Conservation (phyloP, 2,888 invertebrate species). For the Ormyrus labotus region DNA sequence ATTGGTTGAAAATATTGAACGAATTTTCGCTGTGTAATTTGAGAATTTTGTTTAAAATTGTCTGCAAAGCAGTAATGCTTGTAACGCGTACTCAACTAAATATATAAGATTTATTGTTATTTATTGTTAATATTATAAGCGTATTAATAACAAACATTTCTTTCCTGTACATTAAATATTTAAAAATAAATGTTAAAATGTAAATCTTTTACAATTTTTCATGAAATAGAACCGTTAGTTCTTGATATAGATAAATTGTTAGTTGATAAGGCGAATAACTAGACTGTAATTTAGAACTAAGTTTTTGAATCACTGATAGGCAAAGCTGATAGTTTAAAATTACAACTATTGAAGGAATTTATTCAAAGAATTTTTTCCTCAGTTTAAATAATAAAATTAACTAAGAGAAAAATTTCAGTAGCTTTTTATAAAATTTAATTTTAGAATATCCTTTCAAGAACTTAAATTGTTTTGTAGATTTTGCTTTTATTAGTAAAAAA, state of each 20-base stretch:
- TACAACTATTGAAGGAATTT: neutral
- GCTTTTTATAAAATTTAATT: neutral
- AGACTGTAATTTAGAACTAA: conserved; percentile 14
- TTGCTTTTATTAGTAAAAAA: neutral
- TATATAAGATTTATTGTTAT: too few relatives aligned
- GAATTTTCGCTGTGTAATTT: too few relatives aligned
- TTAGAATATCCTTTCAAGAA: neutral
- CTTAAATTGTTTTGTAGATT: neutral
- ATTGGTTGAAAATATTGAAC: too few relatives aligned
- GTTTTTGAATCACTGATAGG: neutral
- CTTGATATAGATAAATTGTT: conserved; percentile 5
- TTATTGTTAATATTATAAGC: too few relatives aligned
- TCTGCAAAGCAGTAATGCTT: too few relatives aligned
- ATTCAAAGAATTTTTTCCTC: too few relatives aligned
- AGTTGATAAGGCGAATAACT: conserved; percentile 10
- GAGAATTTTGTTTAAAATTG: too few relatives aligned
- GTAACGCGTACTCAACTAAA: too few relatives aligned
- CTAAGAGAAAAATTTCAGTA: too few relatives aligned
- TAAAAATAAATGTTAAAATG: neutral
- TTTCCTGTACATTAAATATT: neutral
- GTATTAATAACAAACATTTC: too few relatives aligned
- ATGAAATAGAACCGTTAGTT: neutral
- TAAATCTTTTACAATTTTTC: conserved; percentile 6
- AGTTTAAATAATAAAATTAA: too few relatives aligned
- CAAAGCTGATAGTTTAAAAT: neutral